A percentile compares a stretch with the other conserved stretches of the same genome.
Conservation (phyloP, 1,140 invertebrate genomes). For the Magallana gigas region DNA sequence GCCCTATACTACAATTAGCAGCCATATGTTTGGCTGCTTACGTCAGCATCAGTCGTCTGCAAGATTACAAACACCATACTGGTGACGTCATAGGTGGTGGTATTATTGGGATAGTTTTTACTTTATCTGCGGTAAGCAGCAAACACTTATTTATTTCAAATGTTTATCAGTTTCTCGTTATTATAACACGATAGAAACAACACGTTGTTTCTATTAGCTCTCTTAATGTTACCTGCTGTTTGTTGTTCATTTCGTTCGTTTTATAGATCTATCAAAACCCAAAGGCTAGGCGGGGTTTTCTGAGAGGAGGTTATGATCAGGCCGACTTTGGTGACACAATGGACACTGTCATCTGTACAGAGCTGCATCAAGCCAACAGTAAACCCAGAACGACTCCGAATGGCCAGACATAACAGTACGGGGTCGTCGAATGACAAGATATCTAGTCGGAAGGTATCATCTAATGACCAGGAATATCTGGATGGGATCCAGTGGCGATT, state of each 20-base stretch:
- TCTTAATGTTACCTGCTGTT: no score
- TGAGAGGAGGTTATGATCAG: neutral
- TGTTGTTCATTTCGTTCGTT: no score
- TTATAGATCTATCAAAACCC: slow-evolving; percentile 2
- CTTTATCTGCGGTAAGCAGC: slow-evolving; percentile 32
- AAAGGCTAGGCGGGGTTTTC: neutral
- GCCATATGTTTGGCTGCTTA: slow-evolving; percentile 33
- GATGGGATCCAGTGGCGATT: no score
- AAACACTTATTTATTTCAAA: neutral
- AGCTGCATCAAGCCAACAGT: neutral
- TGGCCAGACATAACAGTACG: neutral
- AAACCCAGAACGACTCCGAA: neutral
- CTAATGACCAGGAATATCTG: no score
- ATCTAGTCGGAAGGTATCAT: no score
- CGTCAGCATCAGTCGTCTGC: slow-evolving; percentile 45
- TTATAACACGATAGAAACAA: no score
- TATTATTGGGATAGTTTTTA: slow-evolving; percentile 22
- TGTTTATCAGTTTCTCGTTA: no score
- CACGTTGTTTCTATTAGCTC: no score
- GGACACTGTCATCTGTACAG: neutral
- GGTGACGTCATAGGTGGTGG: slow-evolving; percentile 51
- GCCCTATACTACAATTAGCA: slow-evolving; percentile 38
- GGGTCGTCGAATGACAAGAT: no score
- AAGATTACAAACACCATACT: slow-evolving; percentile 48
- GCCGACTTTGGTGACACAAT: slow-evolving; percentile 9